Evolutionary conservation across 2,888 invertebrate species (phyloP).

Genomic region (Amiota mariae): DNA sequence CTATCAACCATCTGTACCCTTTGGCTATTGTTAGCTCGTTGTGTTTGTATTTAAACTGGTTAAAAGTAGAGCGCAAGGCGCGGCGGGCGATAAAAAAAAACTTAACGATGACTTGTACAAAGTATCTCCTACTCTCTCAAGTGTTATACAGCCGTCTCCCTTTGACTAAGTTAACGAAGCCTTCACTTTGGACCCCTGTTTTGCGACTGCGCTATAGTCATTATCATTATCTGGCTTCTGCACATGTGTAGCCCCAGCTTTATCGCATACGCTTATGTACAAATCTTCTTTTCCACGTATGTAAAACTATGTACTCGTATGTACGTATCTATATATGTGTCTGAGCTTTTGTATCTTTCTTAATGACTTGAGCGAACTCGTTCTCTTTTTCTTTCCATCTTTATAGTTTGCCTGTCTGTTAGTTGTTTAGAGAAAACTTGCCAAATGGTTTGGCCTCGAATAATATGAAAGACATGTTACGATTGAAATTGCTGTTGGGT

Average conservation of each 20-base stretch:
- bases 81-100: conserved; percentile 10
- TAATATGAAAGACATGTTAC: conserved; percentile 19
- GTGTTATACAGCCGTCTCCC: background rate
- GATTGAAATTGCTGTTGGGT: background rate
- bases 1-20: background rate
- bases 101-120: conserved; percentile 2
- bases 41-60: conserved; percentile 48
- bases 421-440: background rate
- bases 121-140: background rate
- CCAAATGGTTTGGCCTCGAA: background rate
- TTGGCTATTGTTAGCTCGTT: background rate
- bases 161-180: conserved; percentile 17
- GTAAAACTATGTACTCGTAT: background rate
- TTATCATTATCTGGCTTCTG: background rate
- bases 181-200: background rate
- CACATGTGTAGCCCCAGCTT: background rate
- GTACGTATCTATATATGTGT: no score
- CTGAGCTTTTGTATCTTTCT: background rate
- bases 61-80: conserved; percentile 58
- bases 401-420: conserved; percentile 4
- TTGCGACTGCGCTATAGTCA: background rate
- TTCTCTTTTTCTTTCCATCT: background rate
- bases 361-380: background rate
- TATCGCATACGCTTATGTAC: background rate
- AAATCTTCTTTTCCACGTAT: conserved; percentile 15